phyloP scores from a whole-genome alignment of 2,797 vertebrate species.

The Myotis vivesi region DNA sequence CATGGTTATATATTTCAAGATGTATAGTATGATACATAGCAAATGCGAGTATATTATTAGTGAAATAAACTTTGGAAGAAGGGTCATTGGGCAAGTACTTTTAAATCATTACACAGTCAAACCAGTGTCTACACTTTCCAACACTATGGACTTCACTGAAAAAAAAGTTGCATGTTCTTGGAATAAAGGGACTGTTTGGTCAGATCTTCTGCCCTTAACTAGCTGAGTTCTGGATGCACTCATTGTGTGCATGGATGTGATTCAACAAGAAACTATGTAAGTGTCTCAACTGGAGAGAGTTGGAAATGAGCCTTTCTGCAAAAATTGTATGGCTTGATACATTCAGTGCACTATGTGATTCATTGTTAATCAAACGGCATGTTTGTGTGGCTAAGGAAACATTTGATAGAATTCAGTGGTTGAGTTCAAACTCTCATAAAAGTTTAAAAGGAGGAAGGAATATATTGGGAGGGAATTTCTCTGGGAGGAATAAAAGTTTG shows the following conservation, averaged over 20 bases:
- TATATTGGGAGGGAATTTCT: constrained; percentile 21
- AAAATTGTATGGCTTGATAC: neutral
- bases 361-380: neutral
- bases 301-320: neutral
- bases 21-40: neutral
- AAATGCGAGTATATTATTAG: neutral
- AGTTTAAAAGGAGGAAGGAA: constrained; percentile 13
- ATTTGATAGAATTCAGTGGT: neutral
- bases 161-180: neutral
- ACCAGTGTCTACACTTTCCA: neutral
- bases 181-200: neutral
- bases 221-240: constrained; percentile 94
- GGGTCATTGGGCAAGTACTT: neutral
- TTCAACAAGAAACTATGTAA: constrained; percentile 92
- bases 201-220: constrained; percentile 78
- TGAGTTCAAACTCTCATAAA: neutral
- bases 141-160: neutral
- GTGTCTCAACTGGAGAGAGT: constrained; percentile 68
- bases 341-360: neutral
- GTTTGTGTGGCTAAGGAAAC: neutral
- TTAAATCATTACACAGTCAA: neutral
- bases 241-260: constrained; percentile 96
- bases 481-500: constrained; percentile 25
- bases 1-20: neutral
- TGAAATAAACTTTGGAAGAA: constrained; percentile 21